Evolutionary conservation across 2,888 invertebrate species (phyloP).

Genomic region (Xanthorhoe spadicearia): DNA sequence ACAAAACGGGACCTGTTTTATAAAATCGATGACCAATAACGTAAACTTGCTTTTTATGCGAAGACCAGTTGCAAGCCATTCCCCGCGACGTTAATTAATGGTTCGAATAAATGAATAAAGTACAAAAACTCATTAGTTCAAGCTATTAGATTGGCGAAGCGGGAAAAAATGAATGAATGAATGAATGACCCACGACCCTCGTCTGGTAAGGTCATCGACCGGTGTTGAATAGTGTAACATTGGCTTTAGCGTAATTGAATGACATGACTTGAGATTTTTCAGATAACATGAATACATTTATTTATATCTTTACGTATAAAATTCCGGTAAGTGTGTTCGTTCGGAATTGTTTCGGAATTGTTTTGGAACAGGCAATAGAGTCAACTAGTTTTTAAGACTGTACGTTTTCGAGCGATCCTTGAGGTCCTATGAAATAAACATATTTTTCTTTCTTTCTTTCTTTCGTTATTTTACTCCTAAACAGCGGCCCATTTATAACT

Average conservation of each 20-base stretch:
- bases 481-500: too few species aligned
- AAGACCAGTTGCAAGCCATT: slow-evolving; percentile 24
- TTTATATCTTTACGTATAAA: slow-evolving; percentile 22
- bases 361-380: too few species aligned
- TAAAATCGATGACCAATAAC: slow-evolving; percentile 16
- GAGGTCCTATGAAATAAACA: too few species aligned
- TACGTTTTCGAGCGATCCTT: too few species aligned
- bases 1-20: slow-evolving; percentile 12
- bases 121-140: slow-evolving; percentile 38
- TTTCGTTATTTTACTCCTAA: too few species aligned
- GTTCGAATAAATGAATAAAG: slow-evolving; percentile 38
- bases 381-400: too few species aligned
- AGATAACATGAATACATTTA: slow-evolving; percentile 39
- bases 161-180: slow-evolving; percentile 46
- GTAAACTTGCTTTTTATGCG: slow-evolving; percentile 5
- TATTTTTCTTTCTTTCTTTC: too few species aligned
- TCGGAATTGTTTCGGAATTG: background rate
- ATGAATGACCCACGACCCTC: slow-evolving; percentile 57
- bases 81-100: slow-evolving; percentile 30
- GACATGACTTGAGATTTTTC: slow-evolving; percentile 36
- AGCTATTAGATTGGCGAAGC: slow-evolving; percentile 42
- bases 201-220: slow-evolving; percentile 50
- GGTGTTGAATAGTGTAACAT: slow-evolving; percentile 48
- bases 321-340: background rate
- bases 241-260: slow-evolving; percentile 36